Evolutionary conservation across 2,797 vertebrate species (phyloP).

Genomic region (Chelmon rostratus): DNA sequence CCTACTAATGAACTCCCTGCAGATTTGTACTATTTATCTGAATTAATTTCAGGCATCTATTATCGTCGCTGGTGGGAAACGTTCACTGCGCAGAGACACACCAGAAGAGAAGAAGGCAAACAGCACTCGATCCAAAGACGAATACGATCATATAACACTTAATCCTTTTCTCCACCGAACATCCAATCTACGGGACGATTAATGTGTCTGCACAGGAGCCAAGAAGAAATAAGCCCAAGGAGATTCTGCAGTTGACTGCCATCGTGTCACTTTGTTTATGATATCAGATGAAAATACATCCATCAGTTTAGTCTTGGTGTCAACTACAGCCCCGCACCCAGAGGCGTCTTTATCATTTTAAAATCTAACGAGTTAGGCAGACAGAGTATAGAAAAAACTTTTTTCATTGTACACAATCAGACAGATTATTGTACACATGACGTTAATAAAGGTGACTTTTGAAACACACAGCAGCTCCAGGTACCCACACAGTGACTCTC

Average conservation of each 20-base stretch:
- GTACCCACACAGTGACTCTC: no score
- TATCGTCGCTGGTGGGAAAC: constrained; percentile 3
- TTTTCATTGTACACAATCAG: no score
- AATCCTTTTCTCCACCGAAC: background rate
- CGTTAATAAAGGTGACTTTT: no score
- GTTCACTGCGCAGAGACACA: background rate
- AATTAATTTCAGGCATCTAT: constrained; percentile 25
- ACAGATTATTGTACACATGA: no score
- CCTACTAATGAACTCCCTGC: constrained; percentile 9
- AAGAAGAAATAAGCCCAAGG: background rate
- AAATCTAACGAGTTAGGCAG: no score
- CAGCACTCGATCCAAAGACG: background rate
- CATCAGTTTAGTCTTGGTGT: background rate
- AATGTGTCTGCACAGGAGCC: background rate
- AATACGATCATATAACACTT: background rate
- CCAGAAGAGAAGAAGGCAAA: background rate
- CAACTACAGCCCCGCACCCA: background rate
- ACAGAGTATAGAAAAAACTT: no score
- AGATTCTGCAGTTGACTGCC: background rate
- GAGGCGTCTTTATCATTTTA: background rate
- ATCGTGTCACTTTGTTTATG: background rate
- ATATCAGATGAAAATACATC: background rate
- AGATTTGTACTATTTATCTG: constrained; percentile 23
- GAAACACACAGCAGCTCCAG: no score
- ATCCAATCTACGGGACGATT: background rate